phyloP scores from a whole-genome alignment of 2,888 invertebrate species.

The Cheiracanthium punctorium region DNA sequence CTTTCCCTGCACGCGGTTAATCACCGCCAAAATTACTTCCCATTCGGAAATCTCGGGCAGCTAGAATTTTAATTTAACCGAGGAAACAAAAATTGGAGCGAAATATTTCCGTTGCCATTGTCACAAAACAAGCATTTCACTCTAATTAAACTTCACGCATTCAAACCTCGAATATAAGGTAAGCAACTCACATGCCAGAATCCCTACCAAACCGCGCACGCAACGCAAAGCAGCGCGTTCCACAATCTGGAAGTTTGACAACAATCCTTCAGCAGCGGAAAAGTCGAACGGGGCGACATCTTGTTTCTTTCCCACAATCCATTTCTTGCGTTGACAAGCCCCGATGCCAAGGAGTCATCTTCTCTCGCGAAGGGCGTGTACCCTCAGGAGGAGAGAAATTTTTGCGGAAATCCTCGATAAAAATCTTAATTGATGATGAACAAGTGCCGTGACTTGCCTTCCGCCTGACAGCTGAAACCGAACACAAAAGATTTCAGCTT shows the following conservation, averaged over 20 bases:
- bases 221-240: background rate
- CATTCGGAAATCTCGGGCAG: no score
- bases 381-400: background rate
- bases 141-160: background rate
- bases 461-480: background rate
- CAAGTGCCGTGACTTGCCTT: background rate
- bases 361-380: background rate
- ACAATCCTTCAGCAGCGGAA: background rate
- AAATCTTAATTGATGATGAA: conserved; percentile 14
- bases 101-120: no score
- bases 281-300: conserved; percentile 11
- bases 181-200: no score
- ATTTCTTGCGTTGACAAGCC: conserved; percentile 49
- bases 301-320: conserved; percentile 48
- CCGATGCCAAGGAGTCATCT: conserved; percentile 2
- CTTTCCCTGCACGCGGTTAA: no score
- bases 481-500: conserved; percentile 2
- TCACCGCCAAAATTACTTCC: no score
- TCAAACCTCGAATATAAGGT: background rate
- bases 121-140: background rate
- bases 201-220: no score
- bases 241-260: background rate
- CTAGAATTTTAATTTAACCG: no score
- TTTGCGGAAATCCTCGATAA: conserved; percentile 21
- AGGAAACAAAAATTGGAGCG: no score